Evolutionary conservation across 2,888 invertebrate species (phyloP), one percentile per base, ranked within the genome.

Genomic region (Pasiphila rectangulata): DNA sequence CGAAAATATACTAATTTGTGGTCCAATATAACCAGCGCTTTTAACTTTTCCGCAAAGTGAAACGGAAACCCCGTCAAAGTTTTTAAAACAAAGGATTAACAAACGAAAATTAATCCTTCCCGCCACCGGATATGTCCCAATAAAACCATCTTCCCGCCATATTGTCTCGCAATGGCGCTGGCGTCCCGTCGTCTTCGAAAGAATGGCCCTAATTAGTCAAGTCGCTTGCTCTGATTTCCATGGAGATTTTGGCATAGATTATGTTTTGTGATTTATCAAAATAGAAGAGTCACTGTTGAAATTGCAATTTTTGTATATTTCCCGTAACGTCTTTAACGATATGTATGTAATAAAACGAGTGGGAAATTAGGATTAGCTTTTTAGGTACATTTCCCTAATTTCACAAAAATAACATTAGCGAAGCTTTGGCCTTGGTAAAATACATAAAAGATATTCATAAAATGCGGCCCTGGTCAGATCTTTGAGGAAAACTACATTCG

Each of bases 131-230:
- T 81, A 81, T 75, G 68, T 69, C 74, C 65, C 64, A 75, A 82
- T 77, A 79, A 69, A 72, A 38, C 43, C 48, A 29, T 56, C 47
- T 58, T 60, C 17, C 68, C 59, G 82, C 82, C 84, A 83, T 85
- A 79, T 83, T 87, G 84, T 83, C 58, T 51, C 61, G 75, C 72
- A 83, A 81, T 83, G n/a, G n/a, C n/a, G n/a, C n/a, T 79, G 77
- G 51, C 76, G 77, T 72, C 74, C 69, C 70, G 64, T 64, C 68
- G 73, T 65, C 56, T 59, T 59, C 67, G 67, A 85, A 87, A 88
- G 87, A 88, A 88, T 87, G 72, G 80, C 74, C 79, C 83, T 86
- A 88, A 87, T 88, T 87, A 86, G 86, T 88, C 85, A 86, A 83
- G 72, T 79, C 78, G 75, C 73, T 72, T 74, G 74, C 71, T 67